These are phyloP conservation scores for Theristus sp. DNA, from an alignment of 2,888 invertebrate genomes.

Conservation along the genomic window DNA sequence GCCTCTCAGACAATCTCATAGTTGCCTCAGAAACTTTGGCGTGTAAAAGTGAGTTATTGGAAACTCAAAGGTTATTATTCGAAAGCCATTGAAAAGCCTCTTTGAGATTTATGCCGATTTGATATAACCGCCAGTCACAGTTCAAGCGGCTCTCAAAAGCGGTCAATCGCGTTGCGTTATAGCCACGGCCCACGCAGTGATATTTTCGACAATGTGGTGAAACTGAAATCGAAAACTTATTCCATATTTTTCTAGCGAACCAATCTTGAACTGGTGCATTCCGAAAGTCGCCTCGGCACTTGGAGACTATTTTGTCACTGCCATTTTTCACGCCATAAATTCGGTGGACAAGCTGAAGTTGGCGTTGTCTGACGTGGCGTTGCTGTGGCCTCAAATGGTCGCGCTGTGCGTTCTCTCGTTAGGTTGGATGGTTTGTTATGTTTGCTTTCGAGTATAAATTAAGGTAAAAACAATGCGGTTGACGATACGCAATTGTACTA, in stretches of 20 bases:
- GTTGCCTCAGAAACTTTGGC: too few relatives aligned
- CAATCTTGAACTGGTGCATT: constrained; percentile 68
- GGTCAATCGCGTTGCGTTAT: too few relatives aligned
- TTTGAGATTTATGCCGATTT: too few relatives aligned
- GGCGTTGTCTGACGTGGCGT: constrained; percentile 65
- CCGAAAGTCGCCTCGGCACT: constrained; percentile 41
- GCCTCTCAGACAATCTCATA: too few relatives aligned
- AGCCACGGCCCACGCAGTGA: neutral
- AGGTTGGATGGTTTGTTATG: constrained; percentile 41
- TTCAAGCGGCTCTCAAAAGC: too few relatives aligned
- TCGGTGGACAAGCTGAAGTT: constrained; percentile 73
- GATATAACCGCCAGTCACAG: too few relatives aligned
- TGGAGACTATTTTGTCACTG: constrained; percentile 45
- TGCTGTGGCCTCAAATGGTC: constrained; percentile 66
- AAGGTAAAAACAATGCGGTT: neutral
- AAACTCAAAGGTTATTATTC: too few relatives aligned
- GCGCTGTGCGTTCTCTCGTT: constrained; percentile 58
- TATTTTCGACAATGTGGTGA: neutral
- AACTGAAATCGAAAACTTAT: neutral
- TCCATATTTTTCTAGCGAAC: constrained; percentile 37
- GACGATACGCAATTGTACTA: too few relatives aligned
- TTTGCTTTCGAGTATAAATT: neutral
- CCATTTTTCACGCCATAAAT: constrained; percentile 57
- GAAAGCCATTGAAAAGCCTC: too few relatives aligned
- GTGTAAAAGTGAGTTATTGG: too few relatives aligned